Base-by-base conservation (phyloP, 2,113 vertebrate species). In the Crypturellus undulatus region DNA sequence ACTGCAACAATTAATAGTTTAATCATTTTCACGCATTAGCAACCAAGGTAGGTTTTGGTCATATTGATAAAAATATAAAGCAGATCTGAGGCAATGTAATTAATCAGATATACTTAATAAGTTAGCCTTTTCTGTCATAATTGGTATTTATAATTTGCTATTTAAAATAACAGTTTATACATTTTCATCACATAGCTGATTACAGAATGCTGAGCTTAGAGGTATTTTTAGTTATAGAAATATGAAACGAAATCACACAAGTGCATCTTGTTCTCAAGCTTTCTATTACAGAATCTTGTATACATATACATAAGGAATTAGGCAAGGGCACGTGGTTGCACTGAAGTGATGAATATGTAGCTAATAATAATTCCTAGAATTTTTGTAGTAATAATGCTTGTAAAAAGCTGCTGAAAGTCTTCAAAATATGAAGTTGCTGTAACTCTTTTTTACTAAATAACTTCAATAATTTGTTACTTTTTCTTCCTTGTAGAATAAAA, bases 1-100 rank as follows among this genome's bases (percentile, higher is more conserved):
- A 82, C 87, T 70, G 78, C 86, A 92, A 89, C 78, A 91, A 91
- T 93, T 92, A 93, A 49, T 67, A 95, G 52, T 82, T 94, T 79
- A 94, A 93, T 89, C 28, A 76, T 84, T 92, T 94, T 34, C 78
- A 84, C 82, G 89, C 86, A 28, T 28, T 51, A 58, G 70, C 84
- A 87, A 43, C 34, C 75, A 93, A 91, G 67, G 86, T 84, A 93
- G 42, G 78, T 65, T 80, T 96, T 92, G 89, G 68, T 92, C 80
- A 34, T 25, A 72, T 89, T 96, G 91, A 90, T 95, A 94, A 93
- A 51, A 84, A 28, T 62, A 87, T 36, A 93, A 89, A 95, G 65
- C n/a, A 79, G 91, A 96, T 89, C 67, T 47, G 34, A 91, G 58
- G 77, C 73, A 93, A 54, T 52, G 52, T 58, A 91, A 89, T 87